Evolutionary conservation across 1,140 invertebrate species (phyloP).

Genomic region (Tigriopus japonicus): DNA sequence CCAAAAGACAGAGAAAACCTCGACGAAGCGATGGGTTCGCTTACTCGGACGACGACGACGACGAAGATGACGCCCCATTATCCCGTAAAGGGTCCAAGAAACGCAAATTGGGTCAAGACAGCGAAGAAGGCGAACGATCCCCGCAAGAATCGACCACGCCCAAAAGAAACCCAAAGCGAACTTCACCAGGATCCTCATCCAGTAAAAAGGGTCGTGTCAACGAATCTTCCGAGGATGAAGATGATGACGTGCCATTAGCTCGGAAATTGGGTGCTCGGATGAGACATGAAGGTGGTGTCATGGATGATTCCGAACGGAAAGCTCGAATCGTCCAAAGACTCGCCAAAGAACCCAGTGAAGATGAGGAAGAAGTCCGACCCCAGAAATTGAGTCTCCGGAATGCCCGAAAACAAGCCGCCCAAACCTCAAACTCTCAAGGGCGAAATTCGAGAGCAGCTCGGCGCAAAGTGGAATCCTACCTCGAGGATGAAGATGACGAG

Average conservation of each 20-base stretch:
- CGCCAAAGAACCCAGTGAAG: neutral
- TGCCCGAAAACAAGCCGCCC: neutral
- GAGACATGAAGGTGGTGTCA: neutral
- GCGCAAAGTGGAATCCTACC: neutral
- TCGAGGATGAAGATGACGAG: constrained; percentile 14
- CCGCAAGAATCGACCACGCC: neutral
- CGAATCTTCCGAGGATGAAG: constrained; percentile 15
- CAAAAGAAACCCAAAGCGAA: neutral
- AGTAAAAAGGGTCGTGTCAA: constrained; percentile 16
- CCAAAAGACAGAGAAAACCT: no score
- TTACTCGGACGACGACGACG: neutral
- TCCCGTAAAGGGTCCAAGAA: constrained; percentile 9
- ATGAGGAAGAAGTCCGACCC: neutral
- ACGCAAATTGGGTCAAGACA: neutral
- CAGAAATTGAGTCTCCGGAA: neutral
- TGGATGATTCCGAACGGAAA: neutral
- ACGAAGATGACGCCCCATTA: constrained; percentile 17
- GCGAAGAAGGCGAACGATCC: constrained; percentile 1
- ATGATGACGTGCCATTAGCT: constrained; percentile 15
- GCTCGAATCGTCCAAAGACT: neutral
- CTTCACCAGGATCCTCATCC: constrained; percentile 6
- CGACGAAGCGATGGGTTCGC: no score
- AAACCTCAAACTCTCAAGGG: neutral
- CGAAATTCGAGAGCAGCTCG: no score
- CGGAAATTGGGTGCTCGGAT: neutral